Conservation (phyloP, 2,888 invertebrate species). For the Laspeyria flexula region DNA sequence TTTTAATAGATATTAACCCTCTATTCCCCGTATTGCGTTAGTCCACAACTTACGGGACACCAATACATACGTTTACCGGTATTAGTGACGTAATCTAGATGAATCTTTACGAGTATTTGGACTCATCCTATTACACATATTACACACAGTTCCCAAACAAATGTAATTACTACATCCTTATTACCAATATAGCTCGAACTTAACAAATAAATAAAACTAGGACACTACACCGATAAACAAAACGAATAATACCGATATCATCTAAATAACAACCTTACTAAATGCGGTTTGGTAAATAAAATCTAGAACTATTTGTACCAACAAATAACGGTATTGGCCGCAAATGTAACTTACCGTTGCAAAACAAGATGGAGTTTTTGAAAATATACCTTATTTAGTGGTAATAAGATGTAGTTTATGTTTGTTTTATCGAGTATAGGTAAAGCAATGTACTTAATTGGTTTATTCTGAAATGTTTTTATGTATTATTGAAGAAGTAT, state of each 20-base stretch:
- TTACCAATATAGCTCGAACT: neutral
- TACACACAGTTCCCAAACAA: neutral
- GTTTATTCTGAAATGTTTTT: too few species aligned
- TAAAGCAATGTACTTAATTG: conserved; percentile 19
- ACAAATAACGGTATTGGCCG: conserved; percentile 6
- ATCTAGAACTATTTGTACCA: neutral
- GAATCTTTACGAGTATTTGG: too few species aligned
- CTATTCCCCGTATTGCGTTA: too few species aligned
- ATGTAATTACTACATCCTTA: neutral
- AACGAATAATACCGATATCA: conserved; percentile 38
- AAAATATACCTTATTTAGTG: conserved; percentile 11
- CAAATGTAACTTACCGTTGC: conserved; percentile 16
- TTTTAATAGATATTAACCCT: too few species aligned
- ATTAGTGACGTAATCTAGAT: neutral
- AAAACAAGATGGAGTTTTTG: conserved; percentile 5
- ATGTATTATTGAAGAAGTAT: too few species aligned
- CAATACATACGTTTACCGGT: too few species aligned
- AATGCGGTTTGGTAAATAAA: conserved; percentile 14
- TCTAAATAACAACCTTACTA: conserved; percentile 30
- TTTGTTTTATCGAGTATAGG: conserved; percentile 6
- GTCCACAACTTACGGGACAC: too few species aligned
- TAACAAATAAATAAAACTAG: conserved; percentile 9
- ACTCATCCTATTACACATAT: too few species aligned
- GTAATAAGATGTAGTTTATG: conserved; percentile 1
- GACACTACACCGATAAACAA: conserved; percentile 14